Evolutionary conservation across 1,140 invertebrate genomes (phyloP).

Genomic region (Tetraneura akinire): DNA sequence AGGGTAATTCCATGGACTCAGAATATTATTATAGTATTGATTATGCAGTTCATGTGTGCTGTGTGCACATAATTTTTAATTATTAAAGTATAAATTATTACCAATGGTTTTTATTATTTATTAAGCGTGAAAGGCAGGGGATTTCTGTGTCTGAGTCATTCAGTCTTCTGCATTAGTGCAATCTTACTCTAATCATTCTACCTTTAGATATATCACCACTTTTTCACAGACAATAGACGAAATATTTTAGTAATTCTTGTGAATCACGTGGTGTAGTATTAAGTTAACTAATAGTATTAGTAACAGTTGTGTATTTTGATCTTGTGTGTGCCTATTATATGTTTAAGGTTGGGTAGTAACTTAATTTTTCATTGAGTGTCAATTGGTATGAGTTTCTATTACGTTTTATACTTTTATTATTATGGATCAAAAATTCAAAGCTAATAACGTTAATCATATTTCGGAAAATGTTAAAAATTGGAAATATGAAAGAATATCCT

Average conservation of each 20-base stretch:
- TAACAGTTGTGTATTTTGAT: background rate
- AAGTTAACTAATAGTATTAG: background rate
- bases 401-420: too few species aligned
- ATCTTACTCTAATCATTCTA: too few species aligned
- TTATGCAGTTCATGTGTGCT: too few species aligned
- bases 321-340: too few species aligned
- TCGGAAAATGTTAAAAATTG: background rate
- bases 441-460: background rate
- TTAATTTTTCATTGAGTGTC: background rate
- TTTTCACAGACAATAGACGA: background rate
- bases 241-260: background rate
- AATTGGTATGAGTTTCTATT: background rate
- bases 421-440: background rate
- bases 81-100: too few species aligned
- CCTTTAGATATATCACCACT: background rate
- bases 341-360: background rate
- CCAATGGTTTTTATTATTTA: background rate
- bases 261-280: background rate
- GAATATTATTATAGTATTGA: too few species aligned
- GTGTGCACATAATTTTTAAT: too few species aligned
- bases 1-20: too few species aligned
- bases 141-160: conserved; percentile 22
- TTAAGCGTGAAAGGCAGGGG: background rate
- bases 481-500: conserved; percentile 6
- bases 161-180: background rate